Evolutionary conservation across 92 coral and sea anemone species (phyloP).

Genomic region (Actinernus sp.): DNA sequence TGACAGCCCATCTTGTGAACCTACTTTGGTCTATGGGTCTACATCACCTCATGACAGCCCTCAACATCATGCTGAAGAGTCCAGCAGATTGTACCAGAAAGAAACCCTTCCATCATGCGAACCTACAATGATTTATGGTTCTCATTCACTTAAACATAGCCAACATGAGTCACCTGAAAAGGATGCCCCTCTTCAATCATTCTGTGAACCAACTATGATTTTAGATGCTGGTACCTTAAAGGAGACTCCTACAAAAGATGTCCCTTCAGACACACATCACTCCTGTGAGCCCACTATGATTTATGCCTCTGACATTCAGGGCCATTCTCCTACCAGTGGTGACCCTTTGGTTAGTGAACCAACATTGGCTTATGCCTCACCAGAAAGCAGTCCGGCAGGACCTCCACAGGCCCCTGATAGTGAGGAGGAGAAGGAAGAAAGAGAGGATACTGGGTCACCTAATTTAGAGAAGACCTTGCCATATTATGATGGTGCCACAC

Average conservation of each 20-base stretch:
- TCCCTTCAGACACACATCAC: not conserved
- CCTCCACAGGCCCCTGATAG: constrained; percentile 16
- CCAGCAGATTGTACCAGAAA: no score
- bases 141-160: constrained; percentile 34
- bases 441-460: not conserved
- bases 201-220: constrained; percentile 8
- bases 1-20: not conserved
- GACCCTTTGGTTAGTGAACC: constrained; percentile 16
- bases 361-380: constrained; percentile 28
- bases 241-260: not conserved
- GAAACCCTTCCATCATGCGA: constrained; percentile 12
- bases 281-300: not conserved
- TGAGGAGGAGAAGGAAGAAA: constrained; percentile 8
- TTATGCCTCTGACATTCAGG: constrained; percentile 29
- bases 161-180: constrained; percentile 13
- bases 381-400: not conserved
- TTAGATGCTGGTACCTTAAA: constrained; percentile 26
- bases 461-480: constrained; percentile 11
- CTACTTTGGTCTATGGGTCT: constrained; percentile 16
- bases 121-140: constrained; percentile 42
- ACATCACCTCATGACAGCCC: no score
- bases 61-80: no score
- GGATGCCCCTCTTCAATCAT: not conserved
- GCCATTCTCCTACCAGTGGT: constrained; percentile 8
- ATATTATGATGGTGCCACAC: constrained; percentile 33